These are phyloP conservation scores for Pyrocoelia pectoralis DNA, from an alignment of 2,888 invertebrate genomes.

Conservation along the genomic window DNA sequence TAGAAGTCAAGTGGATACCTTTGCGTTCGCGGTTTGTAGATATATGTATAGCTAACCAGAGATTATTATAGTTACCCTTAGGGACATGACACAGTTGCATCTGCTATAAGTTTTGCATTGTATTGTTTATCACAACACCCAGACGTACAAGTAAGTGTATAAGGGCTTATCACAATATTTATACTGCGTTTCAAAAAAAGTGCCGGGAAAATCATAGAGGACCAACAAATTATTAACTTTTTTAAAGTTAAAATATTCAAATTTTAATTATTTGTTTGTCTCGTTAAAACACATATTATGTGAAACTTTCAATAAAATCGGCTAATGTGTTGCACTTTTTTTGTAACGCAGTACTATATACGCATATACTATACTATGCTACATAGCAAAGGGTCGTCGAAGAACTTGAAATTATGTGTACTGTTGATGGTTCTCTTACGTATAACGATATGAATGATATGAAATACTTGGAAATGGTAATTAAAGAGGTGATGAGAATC, in stretches of 20 bases:
- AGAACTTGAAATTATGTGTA: slow-evolving; percentile 55
- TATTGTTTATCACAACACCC: slow-evolving; percentile 58
- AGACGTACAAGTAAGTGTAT: slow-evolving; percentile 53
- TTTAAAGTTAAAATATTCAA: too few species aligned
- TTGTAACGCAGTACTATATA: too few species aligned
- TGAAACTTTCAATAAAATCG: too few species aligned
- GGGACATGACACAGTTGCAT: slow-evolving; percentile 60
- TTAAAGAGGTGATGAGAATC: slow-evolving; percentile 64
- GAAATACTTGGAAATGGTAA: slow-evolving; percentile 64
- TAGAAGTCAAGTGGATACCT: slow-evolving; percentile 76
- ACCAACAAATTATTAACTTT: too few species aligned
- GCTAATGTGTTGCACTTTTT: too few species aligned
- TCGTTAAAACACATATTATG: too few species aligned
- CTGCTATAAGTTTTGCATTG: slow-evolving; percentile 60
- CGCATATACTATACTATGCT: neutral
- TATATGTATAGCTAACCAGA: neutral
- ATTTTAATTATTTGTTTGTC: too few species aligned
- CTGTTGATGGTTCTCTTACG: slow-evolving; percentile 39
- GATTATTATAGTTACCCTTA: neutral
- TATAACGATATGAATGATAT: slow-evolving; percentile 60
- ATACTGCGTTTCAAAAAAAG: neutral
- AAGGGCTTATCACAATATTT: too few species aligned
- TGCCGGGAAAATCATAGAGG: too few species aligned
- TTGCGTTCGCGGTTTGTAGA: slow-evolving; percentile 71
- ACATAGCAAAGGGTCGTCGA: slow-evolving; percentile 49